Conservation (phyloP, 2,888 invertebrate genomes). For the Eueremaeus valkanovi region DNA sequence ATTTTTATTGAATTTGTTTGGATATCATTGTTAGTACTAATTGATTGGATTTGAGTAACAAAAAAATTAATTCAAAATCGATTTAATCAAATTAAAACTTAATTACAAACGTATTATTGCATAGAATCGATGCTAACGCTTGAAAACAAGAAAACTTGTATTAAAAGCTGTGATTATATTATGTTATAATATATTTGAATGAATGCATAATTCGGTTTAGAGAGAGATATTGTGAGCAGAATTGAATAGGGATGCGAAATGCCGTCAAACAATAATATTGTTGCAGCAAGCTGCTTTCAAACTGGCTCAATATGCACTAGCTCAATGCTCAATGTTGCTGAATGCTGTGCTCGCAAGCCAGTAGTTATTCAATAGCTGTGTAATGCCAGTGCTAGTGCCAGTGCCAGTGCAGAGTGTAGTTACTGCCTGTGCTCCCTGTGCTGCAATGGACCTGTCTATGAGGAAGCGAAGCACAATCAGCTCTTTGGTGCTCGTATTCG, state of each 20-base stretch:
- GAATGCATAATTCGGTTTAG: background rate
- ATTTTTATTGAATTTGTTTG: background rate
- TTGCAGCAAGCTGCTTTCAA: too few relatives aligned
- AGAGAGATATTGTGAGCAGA: background rate
- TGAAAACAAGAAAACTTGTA: background rate
- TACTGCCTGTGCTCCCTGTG: background rate
- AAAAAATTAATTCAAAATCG: background rate
- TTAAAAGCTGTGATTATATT: background rate
- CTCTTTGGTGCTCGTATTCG: background rate
- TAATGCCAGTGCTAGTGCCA: too few relatives aligned
- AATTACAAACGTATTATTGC: background rate
- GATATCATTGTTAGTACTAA: too few relatives aligned
- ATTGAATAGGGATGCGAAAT: background rate
- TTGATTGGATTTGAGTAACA: background rate
- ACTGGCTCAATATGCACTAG: too few relatives aligned
- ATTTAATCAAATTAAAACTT: background rate
- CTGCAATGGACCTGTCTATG: constrained; percentile 5
- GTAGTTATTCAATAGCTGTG: too few relatives aligned
- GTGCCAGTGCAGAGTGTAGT: too few relatives aligned
- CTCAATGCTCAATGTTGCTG: too few relatives aligned
- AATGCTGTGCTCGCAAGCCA: too few relatives aligned
- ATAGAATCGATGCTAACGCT: background rate
- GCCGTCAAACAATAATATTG: background rate
- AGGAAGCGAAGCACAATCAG: constrained; percentile 15
- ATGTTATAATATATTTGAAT: background rate